Base-by-base conservation (phyloP, 1,140 invertebrate genomes). In the Sycophaga agraensis region DNA sequence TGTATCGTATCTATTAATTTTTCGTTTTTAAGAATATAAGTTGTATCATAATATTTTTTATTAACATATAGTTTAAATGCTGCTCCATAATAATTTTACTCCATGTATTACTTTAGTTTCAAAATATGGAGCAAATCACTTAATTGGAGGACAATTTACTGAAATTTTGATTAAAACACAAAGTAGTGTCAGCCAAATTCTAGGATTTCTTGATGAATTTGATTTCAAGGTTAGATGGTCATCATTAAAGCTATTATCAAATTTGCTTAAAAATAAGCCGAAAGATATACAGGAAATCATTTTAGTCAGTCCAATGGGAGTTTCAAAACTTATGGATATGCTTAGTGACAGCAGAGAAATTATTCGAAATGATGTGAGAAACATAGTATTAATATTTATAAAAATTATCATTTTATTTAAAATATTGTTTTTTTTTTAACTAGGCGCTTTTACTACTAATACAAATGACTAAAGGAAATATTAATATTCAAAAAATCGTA, bases 401-500 rank as follows among this genome's bases (percentile, higher is more conserved):
- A 21, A 19, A 17, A 14, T 4, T 48, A 37, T 11, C 8, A 16
- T 14, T 59, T 24, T 48, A 3, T 50, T 6, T 45, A 12, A 37
- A 61, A 45, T 17, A 34, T 43, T 43, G 40, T 24, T 43, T 46
- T 28, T 5, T 24, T 43, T 46, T 40, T 37, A n/a, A n/a, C n/a
- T 64, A 90, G 87, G 87, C 93, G 2, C 80, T 99, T 12, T 79
- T 99, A 5, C 80, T 99, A n/a, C 82, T 99, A 0, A 93, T 93
- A 65, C 91, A 96, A 73, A 80, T 99, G 48, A 98, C 96, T 0
- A 95, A 95, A 82, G 89, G 90, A 6, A 99, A 99, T 84, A 91
- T 94, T 0, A 98, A 98, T 77, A 96, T 99, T 69, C 98, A 99
- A 78, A 99, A 99, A 82, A 98, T 99, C 71, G 95, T 99, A 4